Evolutionary conservation across 2,113 vertebrate species (phyloP).

Genomic region (Ramphastos sulfuratus): DNA sequence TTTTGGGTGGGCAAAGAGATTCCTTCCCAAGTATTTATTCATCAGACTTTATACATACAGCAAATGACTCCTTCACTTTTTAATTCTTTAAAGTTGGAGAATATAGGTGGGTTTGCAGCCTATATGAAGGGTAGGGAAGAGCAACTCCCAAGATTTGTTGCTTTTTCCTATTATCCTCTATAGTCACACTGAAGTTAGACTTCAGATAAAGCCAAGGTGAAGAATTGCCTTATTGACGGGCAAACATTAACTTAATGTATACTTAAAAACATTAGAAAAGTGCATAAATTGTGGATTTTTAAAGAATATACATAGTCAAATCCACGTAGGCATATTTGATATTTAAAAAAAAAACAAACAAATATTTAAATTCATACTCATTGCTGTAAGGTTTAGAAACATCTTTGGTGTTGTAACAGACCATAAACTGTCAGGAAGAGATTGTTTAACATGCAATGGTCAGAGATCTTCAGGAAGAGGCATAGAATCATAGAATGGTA

Average conservation of each 20-base stretch:
- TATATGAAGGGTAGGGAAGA: background rate
- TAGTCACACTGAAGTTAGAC: background rate
- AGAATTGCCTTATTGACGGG: background rate
- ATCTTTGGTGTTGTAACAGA: background rate
- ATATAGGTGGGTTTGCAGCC: background rate
- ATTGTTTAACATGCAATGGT: background rate
- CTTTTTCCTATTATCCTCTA: background rate
- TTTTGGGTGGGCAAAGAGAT: background rate
- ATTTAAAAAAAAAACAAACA: too few species aligned
- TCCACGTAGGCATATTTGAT: background rate
- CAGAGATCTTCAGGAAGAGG: background rate
- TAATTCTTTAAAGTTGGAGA: background rate
- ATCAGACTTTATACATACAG: background rate
- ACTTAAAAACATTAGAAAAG: background rate
- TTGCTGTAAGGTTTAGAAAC: background rate
- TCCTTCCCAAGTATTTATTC: background rate
- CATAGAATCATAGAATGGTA: too few species aligned
- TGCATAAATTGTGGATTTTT: background rate
- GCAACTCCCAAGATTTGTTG: background rate
- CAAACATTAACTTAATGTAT: background rate
- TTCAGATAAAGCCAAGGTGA: background rate
- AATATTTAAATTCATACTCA: background rate
- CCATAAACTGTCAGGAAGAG: background rate
- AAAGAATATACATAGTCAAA: background rate
- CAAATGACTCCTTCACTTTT: background rate